phyloP scores from a whole-genome alignment of 1,140 invertebrate species.

The Tetramorium parvispinum region DNA sequence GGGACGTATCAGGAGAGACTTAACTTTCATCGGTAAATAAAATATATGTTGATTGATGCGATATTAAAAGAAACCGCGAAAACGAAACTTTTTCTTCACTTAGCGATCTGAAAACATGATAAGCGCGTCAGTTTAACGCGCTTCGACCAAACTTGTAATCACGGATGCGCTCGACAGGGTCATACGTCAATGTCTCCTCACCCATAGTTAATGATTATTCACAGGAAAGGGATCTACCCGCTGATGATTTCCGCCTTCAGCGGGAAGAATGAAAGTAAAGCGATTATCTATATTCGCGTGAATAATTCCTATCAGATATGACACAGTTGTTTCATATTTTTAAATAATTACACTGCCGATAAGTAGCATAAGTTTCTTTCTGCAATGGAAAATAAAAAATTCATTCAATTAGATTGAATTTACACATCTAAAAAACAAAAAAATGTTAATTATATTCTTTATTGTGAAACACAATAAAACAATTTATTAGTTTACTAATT shows the following conservation, averaged over 20 bases:
- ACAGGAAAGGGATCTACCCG: constrained; percentile 49
- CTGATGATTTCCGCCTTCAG: neutral
- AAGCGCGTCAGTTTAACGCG: constrained; percentile 43
- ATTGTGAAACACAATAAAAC: too few relatives aligned
- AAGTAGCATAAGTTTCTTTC: neutral
- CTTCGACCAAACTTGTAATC: constrained; percentile 38
- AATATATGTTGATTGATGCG: neutral
- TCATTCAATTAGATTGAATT: too few relatives aligned
- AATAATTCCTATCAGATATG: constrained; percentile 14
- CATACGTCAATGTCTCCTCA: constrained; percentile 71
- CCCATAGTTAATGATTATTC: constrained; percentile 74
- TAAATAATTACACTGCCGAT: neutral
- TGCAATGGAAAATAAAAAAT: too few relatives aligned
- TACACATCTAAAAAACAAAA: too few relatives aligned
- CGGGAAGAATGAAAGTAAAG: neutral
- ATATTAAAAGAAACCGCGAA: constrained; percentile 2
- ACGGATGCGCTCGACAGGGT: constrained; percentile 34
- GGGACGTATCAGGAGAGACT: neutral
- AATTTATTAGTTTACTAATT: too few relatives aligned
- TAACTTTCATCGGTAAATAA: neutral
- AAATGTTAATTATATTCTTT: too few relatives aligned
- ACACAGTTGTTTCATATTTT: neutral
- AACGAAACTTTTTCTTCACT: neutral
- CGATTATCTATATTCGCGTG: neutral
- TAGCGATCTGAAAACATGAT: constrained; percentile 34